phyloP scores from a whole-genome alignment of 2,888 invertebrate genomes.

The Eupithecia pulchellata region DNA sequence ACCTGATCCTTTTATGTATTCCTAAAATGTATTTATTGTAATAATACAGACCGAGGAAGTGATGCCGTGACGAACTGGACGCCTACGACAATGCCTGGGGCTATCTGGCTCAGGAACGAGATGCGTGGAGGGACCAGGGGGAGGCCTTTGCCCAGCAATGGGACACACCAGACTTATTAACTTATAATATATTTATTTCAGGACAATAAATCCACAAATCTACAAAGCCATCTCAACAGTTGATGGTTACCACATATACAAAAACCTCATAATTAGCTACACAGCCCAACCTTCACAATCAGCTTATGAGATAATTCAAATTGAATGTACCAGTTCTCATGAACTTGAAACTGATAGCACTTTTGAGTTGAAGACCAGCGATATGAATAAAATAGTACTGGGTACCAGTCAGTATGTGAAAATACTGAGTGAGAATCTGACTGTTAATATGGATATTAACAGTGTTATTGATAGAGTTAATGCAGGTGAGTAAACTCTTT shows the following conservation, averaged over 20 bases:
- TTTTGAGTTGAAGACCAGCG: conserved; percentile 69
- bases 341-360: conserved; percentile 58
- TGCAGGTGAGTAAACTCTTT: conserved; percentile 61
- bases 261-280: conserved; percentile 74
- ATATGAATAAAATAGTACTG: conserved; percentile 65
- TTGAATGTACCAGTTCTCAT: conserved; percentile 70
- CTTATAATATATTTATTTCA: conserved; percentile 48
- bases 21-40: too few species aligned
- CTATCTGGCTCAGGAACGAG: too few species aligned
- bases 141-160: too few species aligned
- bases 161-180: too few species aligned
- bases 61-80: too few species aligned
- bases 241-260: conserved; percentile 69
- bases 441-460: conserved; percentile 72
- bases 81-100: too few species aligned
- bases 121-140: too few species aligned
- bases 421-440: conserved; percentile 71
- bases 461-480: conserved; percentile 78
- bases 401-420: conserved; percentile 74
- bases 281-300: conserved; percentile 70
- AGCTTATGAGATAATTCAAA: conserved; percentile 75
- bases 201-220: conserved; percentile 63
- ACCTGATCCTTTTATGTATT: background rate
- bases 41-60: too few species aligned
- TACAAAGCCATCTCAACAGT: conserved; percentile 59